These are phyloP conservation scores for Pachyseris speciosa DNA, from an alignment of 64 coral and sea anemone genomes.

Conservation along the genomic window DNA sequence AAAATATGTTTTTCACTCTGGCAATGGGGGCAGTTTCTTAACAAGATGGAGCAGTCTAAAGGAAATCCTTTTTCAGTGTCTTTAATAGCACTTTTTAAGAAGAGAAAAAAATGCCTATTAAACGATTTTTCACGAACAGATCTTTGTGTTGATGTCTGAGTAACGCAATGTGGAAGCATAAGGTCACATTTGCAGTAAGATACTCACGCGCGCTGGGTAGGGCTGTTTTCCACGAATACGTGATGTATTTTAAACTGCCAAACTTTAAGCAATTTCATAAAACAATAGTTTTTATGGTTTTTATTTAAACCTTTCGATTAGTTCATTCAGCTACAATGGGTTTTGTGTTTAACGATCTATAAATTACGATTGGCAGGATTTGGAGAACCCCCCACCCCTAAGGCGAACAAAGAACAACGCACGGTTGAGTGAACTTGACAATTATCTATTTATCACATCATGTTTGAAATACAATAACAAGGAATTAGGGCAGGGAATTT, in stretches of 20 bases:
- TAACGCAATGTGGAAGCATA: no score
- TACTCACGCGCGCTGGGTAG: no score
- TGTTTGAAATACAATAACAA: slow-evolving; percentile 16
- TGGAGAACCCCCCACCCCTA: neutral
- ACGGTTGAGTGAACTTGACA: neutral
- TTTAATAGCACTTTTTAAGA: no score
- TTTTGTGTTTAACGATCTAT: neutral
- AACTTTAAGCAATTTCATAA: neutral
- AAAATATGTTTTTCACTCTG: neutral
- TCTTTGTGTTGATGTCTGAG: no score
- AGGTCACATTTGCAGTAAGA: no score
- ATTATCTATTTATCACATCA: slow-evolving; percentile 18
- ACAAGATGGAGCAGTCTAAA: neutral
- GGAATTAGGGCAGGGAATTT: slow-evolving; percentile 19
- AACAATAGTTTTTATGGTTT: neutral
- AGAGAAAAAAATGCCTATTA: no score
- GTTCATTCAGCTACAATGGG: neutral
- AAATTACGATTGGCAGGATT: slow-evolving; percentile 26
- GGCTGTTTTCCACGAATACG: no score
- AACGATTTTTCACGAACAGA: no score
- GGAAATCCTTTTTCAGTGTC: no score
- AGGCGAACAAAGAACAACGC: neutral
- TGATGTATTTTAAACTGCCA: neutral
- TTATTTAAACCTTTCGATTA: neutral
- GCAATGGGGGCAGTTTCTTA: neutral